A percentile compares a stretch with the other conserved stretches of the same genome.
phyloP scores from a whole-genome alignment of 2,888 invertebrate species.

The Crocallis elinguaria region DNA sequence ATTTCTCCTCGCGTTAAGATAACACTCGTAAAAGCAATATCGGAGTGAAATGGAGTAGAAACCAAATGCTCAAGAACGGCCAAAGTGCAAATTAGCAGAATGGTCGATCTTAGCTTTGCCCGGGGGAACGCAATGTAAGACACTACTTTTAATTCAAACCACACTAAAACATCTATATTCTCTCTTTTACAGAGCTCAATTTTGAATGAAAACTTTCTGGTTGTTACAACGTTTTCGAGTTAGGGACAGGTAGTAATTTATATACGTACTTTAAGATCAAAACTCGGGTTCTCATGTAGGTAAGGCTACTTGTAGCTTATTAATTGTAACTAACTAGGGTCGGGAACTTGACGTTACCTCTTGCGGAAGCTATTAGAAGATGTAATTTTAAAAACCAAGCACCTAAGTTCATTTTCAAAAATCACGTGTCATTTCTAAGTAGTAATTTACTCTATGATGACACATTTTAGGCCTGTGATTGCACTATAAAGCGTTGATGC shows the following conservation, averaged over 20 bases:
- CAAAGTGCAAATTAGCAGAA: conserved; percentile 26
- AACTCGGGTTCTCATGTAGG: conserved; percentile 15
- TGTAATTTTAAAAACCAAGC: too few species aligned
- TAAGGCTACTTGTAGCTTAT: conserved; percentile 3
- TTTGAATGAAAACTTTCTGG: neutral
- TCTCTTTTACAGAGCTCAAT: neutral
- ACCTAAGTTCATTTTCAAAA: too few species aligned
- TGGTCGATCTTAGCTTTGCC: conserved; percentile 20
- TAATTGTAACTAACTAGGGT: neutral
- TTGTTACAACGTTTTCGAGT: neutral
- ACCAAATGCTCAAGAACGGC: conserved; percentile 24
- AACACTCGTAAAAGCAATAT: conserved; percentile 28
- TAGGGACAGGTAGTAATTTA: conserved; percentile 6
- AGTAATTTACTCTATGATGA: too few species aligned
- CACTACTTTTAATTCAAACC: conserved; percentile 8
- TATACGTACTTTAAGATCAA: conserved; percentile 24
- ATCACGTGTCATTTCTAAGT: too few species aligned
- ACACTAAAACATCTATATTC: neutral
- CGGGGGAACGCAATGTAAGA: conserved; percentile 6
- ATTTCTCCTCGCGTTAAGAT: conserved; percentile 23
- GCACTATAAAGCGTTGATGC: too few species aligned
- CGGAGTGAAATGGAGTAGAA: conserved; percentile 27
- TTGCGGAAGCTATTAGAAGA: neutral
- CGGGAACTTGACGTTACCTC: too few species aligned
- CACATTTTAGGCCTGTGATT: too few species aligned